Evolutionary conservation across 2,888 invertebrate species (phyloP).

Genomic region (Lagria hirta): DNA sequence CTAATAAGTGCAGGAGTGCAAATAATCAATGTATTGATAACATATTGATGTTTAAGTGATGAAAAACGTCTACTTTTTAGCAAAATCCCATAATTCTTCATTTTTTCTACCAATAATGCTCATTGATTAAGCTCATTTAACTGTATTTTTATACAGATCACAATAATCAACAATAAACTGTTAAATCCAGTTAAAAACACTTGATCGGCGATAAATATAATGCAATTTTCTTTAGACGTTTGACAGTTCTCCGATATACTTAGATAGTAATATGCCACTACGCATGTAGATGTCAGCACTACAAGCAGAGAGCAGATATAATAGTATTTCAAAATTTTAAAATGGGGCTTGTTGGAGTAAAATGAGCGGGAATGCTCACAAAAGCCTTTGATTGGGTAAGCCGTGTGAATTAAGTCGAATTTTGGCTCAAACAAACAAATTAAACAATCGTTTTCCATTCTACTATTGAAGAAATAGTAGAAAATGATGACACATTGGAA

Average conservation of each 20-base stretch:
- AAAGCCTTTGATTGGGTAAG: constrained; percentile 7
- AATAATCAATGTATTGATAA: too few species aligned
- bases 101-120: too few species aligned
- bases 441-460: too few species aligned
- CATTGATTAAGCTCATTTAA: constrained; percentile 1
- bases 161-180: not conserved
- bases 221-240: constrained; percentile 2
- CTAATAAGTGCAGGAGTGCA: too few species aligned
- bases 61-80: too few species aligned
- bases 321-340: constrained; percentile 6
- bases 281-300: not conserved
- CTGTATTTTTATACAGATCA: not conserved
- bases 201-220: constrained; percentile 6
- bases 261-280: too few species aligned
- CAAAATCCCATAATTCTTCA: too few species aligned
- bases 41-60: too few species aligned
- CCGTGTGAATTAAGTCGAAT: constrained; percentile 1
- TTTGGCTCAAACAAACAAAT: constrained; percentile 11
- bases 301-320: not conserved
- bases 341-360: not conserved
- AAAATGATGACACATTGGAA: too few species aligned
- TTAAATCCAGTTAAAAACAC: constrained; percentile 2
- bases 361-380: constrained; percentile 6
- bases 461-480: too few species aligned
- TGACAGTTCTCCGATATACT: constrained; percentile 3